Evolutionary conservation across 2,888 invertebrate genomes (phyloP).

Genomic region (Eilema depressum): DNA sequence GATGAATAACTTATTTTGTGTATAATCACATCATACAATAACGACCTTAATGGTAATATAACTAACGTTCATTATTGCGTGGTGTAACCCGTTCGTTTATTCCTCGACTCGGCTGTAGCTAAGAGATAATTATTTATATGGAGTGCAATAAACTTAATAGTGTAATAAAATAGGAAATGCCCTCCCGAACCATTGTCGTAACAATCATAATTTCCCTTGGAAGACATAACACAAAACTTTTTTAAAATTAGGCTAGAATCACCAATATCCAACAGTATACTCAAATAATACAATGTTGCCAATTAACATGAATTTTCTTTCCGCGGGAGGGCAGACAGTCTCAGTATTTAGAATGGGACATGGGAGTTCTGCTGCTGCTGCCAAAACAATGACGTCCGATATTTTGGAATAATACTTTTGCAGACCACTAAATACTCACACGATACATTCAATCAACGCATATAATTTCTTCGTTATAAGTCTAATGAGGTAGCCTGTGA

Average conservation of each 20-base stretch:
- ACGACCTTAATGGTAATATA: constrained; percentile 27
- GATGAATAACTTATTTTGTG: constrained; percentile 39
- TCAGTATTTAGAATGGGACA: constrained; percentile 60
- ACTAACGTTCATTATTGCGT: constrained; percentile 37
- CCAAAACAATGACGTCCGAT: constrained; percentile 55
- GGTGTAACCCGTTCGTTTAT: constrained; percentile 25
- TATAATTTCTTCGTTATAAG: constrained; percentile 50
- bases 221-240: constrained; percentile 67
- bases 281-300: constrained; percentile 44
- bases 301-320: constrained; percentile 45
- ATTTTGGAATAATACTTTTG: constrained; percentile 51
- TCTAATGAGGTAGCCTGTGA: constrained; percentile 60
- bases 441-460: constrained; percentile 47
- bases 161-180: constrained; percentile 82
- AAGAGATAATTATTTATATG: constrained; percentile 71
- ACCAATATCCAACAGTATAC: constrained; percentile 52
- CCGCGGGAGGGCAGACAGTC: constrained; percentile 71
- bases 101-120: constrained; percentile 53
- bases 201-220: constrained; percentile 72
- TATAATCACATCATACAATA: constrained; percentile 39
- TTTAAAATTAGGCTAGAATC: constrained; percentile 56
- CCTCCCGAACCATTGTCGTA: constrained; percentile 71
- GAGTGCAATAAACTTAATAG: constrained; percentile 83
- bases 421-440: constrained; percentile 48
- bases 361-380: constrained; percentile 61